Evolutionary conservation across 2,888 invertebrate species (phyloP).

Genomic region (Pocota personata): DNA sequence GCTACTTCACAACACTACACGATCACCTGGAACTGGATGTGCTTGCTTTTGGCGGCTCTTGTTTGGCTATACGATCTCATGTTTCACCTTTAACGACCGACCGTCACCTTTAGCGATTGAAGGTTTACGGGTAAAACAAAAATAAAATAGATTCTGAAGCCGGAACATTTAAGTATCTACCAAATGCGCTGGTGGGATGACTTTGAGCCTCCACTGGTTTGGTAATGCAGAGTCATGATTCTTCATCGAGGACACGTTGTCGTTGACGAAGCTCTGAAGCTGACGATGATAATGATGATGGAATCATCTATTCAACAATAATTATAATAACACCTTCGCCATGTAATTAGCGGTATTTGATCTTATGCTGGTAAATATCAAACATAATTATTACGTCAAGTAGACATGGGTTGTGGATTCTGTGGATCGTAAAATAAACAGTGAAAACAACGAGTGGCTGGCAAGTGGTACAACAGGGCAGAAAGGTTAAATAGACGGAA

Average conservation of each 20-base stretch:
- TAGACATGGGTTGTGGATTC: slow-evolving; percentile 9
- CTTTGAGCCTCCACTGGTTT: slow-evolving; percentile 3
- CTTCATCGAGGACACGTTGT: background rate
- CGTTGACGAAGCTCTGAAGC: background rate
- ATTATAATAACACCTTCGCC: slow-evolving; percentile 29
- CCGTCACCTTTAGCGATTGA: slow-evolving; percentile 52
- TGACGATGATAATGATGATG: background rate
- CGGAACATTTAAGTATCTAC: slow-evolving; percentile 20
- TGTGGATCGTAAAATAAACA: slow-evolving; percentile 5
- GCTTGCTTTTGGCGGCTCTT: slow-evolving; percentile 45
- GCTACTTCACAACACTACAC: slow-evolving; percentile 8
- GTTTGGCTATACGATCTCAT: slow-evolving; percentile 25
- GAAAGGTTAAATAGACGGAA: background rate
- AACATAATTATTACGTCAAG: slow-evolving; percentile 9
- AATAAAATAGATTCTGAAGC: slow-evolving; percentile 4
- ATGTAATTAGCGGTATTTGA: slow-evolving; percentile 47
- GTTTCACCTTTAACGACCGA: slow-evolving; percentile 56
- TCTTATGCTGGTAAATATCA: slow-evolving; percentile 22
- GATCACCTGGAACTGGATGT: slow-evolving; percentile 23
- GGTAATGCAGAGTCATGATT: slow-evolving; percentile 28
- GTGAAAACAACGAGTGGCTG: background rate
- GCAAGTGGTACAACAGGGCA: background rate
- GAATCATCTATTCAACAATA: slow-evolving; percentile 8
- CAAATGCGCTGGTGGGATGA: background rate
- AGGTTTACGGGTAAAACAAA: slow-evolving; percentile 12